Conservation (phyloP, 2,888 invertebrate genomes). For the Palloptera scutellata region DNA sequence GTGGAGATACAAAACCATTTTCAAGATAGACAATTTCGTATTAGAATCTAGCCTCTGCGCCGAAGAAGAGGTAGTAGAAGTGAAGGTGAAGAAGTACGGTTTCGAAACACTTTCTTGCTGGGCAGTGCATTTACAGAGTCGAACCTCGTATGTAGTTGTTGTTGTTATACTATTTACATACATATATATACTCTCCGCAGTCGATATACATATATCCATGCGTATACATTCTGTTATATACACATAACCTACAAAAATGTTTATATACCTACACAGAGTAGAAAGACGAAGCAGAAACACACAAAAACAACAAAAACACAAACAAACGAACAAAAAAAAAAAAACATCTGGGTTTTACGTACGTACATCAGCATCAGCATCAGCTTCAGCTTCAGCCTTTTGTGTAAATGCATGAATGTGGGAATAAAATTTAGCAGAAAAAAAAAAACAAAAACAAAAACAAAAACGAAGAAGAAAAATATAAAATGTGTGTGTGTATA, state of each 20-base stretch:
- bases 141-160: constrained; percentile 5
- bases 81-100: too few species aligned
- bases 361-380: too few species aligned
- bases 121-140: constrained; percentile 10
- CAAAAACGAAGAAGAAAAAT: constrained; percentile 35
- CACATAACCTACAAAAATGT: constrained; percentile 61
- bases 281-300: too few species aligned
- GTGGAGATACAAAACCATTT: too few species aligned
- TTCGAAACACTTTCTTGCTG: too few species aligned
- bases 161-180: not conserved
- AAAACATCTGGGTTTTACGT: too few species aligned
- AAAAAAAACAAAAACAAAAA: constrained; percentile 40
- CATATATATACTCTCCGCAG: too few species aligned
- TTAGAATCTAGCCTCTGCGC: too few species aligned
- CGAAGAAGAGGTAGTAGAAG: too few species aligned
- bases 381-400: not conserved
- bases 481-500: constrained; percentile 31
- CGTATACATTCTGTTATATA: constrained; percentile 51
- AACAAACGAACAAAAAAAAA: too few species aligned
- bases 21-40: too few species aligned
- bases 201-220: constrained; percentile 22
- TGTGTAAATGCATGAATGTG: constrained; percentile 32
- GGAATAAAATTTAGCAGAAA: constrained; percentile 47
- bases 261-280: constrained; percentile 40
- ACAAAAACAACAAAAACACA: too few species aligned